Base-by-base conservation (phyloP, 92 coral and sea anemone species). In the Zoanthus solanderi region DNA sequence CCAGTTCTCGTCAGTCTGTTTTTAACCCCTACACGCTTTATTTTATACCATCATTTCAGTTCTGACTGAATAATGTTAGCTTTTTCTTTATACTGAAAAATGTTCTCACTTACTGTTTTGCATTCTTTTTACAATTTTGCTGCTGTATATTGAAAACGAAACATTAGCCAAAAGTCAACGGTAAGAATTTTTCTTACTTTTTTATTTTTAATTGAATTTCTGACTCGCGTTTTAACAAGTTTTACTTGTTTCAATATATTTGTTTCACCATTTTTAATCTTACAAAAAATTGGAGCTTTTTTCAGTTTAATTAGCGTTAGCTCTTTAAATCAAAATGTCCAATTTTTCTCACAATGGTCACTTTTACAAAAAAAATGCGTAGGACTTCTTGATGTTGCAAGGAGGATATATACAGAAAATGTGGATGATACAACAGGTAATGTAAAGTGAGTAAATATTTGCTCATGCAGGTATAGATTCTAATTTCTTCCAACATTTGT, bases 341-440 rank as follows among this genome's bases (percentile, higher is more conserved):
- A 9, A 17, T 63, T n/a, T n/a, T 61, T 63, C 3, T 63, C 5
- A 17, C 15, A 60, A 63, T n/a, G 3, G 6, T 9, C 7, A 7
- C 9, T 23, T 45, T 48, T 44, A n/a, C 46, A 2, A 7, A 17
- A 18, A 45, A 14, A 45, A 16, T 31, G 67, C 60, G 5, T 87
- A 97, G 99, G 99, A 12, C 93, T 97, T 58, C 92, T 97, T 5
- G 99, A 97, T 69, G 99, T 97, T 16, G 99, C 99, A 23, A 85
- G 99, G 83, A 87, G 99, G 75, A 97, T 98, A 17, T 97, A 97
- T 88, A 95, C 99, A 44, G 99, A 97, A 89, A 97, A 92, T 52
- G 98, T 97, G 71, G 99, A 97, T 90, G 99, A 97, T 78, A 95
- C 93, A 54, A 87, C 95, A 74, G 98, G 99, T 97, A 80, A 47